phyloP scores from a whole-genome alignment of 30 jellyfish, hydroid and myxozoan species.

The Cassiopea andromeda region DNA sequence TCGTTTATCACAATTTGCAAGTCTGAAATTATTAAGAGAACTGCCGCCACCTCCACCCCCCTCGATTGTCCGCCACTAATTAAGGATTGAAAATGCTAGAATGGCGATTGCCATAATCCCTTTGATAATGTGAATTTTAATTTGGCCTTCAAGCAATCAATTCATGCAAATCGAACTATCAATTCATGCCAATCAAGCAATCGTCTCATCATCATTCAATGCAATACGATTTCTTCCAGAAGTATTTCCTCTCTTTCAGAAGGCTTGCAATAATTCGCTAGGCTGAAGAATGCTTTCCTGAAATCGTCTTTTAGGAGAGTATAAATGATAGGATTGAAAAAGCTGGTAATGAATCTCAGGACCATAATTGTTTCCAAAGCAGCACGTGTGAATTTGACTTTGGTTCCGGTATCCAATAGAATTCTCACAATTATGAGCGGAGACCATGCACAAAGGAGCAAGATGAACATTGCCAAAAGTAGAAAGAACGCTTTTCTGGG shows the following conservation, averaged over 20 bases:
- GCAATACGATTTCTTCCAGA: background rate
- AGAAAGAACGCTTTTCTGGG: slow-evolving; percentile 44
- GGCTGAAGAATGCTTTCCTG: slow-evolving; percentile 18
- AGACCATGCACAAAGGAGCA: slow-evolving; percentile 48
- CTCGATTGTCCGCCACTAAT: no score
- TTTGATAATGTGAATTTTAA: no score
- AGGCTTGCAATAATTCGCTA: slow-evolving; percentile 13
- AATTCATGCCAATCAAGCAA: no score
- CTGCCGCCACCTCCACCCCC: no score
- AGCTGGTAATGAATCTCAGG: slow-evolving; percentile 44
- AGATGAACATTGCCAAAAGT: slow-evolving; percentile 41
- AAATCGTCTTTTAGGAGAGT: slow-evolving; percentile 50
- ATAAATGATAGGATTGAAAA: slow-evolving; percentile 49
- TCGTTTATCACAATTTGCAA: no score
- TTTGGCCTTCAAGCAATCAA: no score
- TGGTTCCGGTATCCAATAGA: slow-evolving; percentile 37
- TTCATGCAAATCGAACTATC: no score
- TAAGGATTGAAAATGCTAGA: no score
- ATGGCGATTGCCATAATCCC: no score
- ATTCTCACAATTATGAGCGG: slow-evolving; percentile 44
- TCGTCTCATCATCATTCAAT: background rate
- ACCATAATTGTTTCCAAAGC: slow-evolving; percentile 27
- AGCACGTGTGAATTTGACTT: slow-evolving; percentile 6
- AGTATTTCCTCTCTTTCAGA: background rate
- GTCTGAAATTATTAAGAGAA: no score